These are phyloP conservation scores for Thalassaphorura encarpata DNA, from an alignment of 1,140 invertebrate species.

Conservation along the genomic window DNA sequence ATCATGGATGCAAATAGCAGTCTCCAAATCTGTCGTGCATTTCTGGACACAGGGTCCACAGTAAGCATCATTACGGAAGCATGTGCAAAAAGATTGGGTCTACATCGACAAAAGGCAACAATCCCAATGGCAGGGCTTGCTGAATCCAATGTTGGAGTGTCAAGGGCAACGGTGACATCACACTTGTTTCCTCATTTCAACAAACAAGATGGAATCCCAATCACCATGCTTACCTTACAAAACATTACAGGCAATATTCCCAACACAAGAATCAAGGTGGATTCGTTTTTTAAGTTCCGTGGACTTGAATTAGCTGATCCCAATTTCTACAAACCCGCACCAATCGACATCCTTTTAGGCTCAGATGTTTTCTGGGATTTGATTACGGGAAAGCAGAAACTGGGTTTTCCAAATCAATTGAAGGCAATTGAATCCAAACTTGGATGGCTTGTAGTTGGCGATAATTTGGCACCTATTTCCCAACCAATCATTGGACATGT, in stretches of 20 bases:
- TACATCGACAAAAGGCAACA: not conserved
- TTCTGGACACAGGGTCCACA: constrained; percentile 3
- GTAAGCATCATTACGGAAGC: constrained; percentile 4
- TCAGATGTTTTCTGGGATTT: not conserved
- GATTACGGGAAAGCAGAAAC: not conserved
- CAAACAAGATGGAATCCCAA: not conserved
- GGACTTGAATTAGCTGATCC: not conserved
- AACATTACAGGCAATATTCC: not conserved
- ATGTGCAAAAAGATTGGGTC: not conserved
- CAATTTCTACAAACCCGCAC: not conserved
- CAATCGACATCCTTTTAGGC: constrained; percentile 9
- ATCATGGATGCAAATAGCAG: not conserved
- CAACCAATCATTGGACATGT: not conserved
- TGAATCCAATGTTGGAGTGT: not conserved
- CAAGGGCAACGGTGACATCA: not conserved
- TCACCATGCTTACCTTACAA: not conserved
- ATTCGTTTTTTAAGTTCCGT: not conserved
- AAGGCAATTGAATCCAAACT: constrained; percentile 2
- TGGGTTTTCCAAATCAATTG: not conserved
- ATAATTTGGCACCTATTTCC: not conserved
- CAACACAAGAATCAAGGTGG: too few species aligned
- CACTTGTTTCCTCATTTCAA: not conserved
- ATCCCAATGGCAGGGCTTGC: not conserved
- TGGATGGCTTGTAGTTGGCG: constrained; percentile 8
- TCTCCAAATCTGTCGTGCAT: not conserved